A percentile compares a stretch with the other conserved stretches of the same genome.
phyloP scores from a whole-genome alignment of 2,888 invertebrate species.

The Polymixis flavicincta region DNA sequence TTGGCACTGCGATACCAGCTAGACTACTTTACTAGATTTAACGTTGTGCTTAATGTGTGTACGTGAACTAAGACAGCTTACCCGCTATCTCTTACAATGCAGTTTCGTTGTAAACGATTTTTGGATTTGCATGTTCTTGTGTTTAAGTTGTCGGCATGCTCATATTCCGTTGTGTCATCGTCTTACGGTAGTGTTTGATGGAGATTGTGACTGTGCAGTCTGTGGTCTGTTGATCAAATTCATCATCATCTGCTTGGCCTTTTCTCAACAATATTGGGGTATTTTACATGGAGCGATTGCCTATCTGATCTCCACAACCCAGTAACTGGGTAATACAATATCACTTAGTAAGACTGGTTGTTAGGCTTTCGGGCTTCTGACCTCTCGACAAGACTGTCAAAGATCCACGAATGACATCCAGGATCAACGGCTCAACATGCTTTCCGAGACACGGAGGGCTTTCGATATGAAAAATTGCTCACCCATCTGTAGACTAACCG shows the following conservation, averaged over 20 bases:
- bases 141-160: slow-evolving; percentile 49
- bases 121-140: slow-evolving; percentile 59
- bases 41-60: slow-evolving; percentile 80
- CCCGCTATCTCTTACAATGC: slow-evolving; percentile 68
- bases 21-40: slow-evolving; percentile 77
- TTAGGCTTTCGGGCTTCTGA: too few species aligned
- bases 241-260: neutral
- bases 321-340: too few species aligned
- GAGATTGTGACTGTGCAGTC: slow-evolving; percentile 27
- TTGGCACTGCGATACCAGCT: slow-evolving; percentile 75
- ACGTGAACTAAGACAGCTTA: slow-evolving; percentile 73
- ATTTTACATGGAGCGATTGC: too few species aligned
- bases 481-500: too few species aligned
- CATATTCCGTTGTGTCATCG: slow-evolving; percentile 39
- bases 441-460: too few species aligned
- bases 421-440: too few species aligned
- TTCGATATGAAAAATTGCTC: too few species aligned
- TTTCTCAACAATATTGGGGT: too few species aligned
- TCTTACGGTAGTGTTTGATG: slow-evolving; percentile 10
- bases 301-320: too few species aligned
- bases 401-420: too few species aligned
- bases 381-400: too few species aligned
- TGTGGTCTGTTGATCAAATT: neutral
- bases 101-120: slow-evolving; percentile 65
- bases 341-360: too few species aligned